Evolutionary conservation across 2,797 vertebrate genomes (phyloP).

Genomic region (Corythornis leucogaster): DNA sequence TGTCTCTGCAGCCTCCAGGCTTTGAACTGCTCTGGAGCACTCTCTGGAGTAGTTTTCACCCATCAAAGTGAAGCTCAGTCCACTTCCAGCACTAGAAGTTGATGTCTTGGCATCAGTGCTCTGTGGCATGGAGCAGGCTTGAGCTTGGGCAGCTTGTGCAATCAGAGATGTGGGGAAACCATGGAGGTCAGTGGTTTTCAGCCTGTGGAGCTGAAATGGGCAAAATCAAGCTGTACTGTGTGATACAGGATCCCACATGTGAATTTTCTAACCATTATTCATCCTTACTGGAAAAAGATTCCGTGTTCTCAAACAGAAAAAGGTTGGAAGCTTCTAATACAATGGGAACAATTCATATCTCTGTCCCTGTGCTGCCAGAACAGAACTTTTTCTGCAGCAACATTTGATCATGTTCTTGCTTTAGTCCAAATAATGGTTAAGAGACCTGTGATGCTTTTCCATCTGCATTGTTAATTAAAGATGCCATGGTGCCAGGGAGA

Average conservation of each 20-base stretch:
- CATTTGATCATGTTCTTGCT: neutral
- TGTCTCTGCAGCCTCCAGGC: neutral
- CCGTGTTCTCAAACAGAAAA: neutral
- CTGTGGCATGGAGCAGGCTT: neutral
- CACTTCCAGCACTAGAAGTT: neutral
- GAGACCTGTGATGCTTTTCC: neutral
- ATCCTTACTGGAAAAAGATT: neutral
- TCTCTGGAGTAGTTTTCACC: neutral
- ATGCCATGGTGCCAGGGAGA: neutral
- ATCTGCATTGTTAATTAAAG: neutral
- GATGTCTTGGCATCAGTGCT: neutral
- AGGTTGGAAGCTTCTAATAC: neutral
- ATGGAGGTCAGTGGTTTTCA: neutral
- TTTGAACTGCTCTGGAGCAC: neutral
- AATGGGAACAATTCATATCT: neutral
- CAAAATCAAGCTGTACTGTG: neutral
- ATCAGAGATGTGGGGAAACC: neutral
- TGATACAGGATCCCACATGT: neutral
- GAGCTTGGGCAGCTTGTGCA: neutral
- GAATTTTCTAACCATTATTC: neutral
- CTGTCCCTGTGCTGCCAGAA: neutral
- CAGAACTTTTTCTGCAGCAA: neutral
- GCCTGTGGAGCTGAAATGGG: neutral
- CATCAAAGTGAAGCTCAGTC: neutral
- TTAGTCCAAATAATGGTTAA: neutral